Base-by-base conservation (phyloP, 2,888 invertebrate species). In the Eilema sororculum region DNA sequence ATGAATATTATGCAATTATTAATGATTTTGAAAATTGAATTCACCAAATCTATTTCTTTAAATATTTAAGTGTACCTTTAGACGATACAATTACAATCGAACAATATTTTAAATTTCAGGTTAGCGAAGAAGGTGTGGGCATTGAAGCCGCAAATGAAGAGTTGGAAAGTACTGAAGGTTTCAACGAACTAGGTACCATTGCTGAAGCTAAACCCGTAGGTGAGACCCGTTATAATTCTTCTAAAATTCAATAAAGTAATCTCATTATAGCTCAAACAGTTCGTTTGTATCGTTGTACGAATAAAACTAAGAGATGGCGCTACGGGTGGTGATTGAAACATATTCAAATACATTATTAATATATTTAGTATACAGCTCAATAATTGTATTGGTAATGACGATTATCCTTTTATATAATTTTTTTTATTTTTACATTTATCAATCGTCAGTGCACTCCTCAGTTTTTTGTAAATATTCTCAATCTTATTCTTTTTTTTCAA, bases 161-260 rank as follows among this genome's bases (percentile, higher is more conserved):
- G 16, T 6, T 28, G 13, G 22, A n/a, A 5, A 24, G n/a, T 25
- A n/a, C 22, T 62, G 89, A 95, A 74, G 90, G 95, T 5, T 84
- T 82, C 0, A 0, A 64, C 33, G 52, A 68, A 0, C 25, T 25
- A 0, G 73, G 75, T 20, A 96, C 96, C 0, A 96, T 97, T 22
- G 97, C 97, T 30, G 97, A 97, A 91, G 97, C 97, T 0, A 97
- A 97, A 82, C 97, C 97, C 69, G 95, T 97, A 61, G 97, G 97
- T 95, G 80, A 90, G 95, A 86, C 12, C 22, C 10, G 33, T 33
- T 9, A n/a, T 57, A 30, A 0, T 41, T 64, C 3, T 9, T 33
- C 8, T 9, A 60, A 20, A 60, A 20, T 3, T 2, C 30, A 30
- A 20, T 13, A 28, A 0, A 59, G 3, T 24, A 28, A 28, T 28